Conservation (phyloP, 2,888 invertebrate species). For the Elysia crispata region DNA sequence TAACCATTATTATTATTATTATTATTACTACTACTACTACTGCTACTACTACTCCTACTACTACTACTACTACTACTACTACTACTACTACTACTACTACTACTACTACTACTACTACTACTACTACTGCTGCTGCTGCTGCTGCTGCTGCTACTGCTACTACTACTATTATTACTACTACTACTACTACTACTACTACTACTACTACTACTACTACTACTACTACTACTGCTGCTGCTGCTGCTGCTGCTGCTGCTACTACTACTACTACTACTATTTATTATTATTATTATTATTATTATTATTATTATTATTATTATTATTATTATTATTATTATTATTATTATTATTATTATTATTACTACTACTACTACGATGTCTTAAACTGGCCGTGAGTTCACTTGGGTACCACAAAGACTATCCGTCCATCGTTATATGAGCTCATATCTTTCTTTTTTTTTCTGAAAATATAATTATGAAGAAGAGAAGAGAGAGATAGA, state of each 20-base stretch:
- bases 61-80: conserved; percentile 20
- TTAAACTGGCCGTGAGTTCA: no score
- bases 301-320: background rate
- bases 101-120: conserved; percentile 2
- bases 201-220: background rate
- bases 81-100: conserved; percentile 29
- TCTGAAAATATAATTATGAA: no score
- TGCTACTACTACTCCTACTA: conserved; percentile 31
- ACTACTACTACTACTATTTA: no score
- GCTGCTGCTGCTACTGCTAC: conserved; percentile 11
- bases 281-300: no score
- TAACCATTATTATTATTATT: no score
- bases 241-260: background rate
- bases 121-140: conserved; percentile 2
- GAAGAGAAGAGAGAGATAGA: no score
- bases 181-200: background rate
- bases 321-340: no score
- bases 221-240: background rate
- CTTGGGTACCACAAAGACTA: no score
- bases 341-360: no score
- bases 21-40: background rate
- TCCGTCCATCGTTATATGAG: no score
- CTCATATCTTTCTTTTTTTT: no score
- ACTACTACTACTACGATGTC: no score
- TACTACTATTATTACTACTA: conserved; percentile 14